Percentiles rank a stretch among this genome's conserved stretches.
Evolutionary conservation across 2,797 vertebrate genomes (phyloP).

Genomic region (Nyctibius grandis): DNA sequence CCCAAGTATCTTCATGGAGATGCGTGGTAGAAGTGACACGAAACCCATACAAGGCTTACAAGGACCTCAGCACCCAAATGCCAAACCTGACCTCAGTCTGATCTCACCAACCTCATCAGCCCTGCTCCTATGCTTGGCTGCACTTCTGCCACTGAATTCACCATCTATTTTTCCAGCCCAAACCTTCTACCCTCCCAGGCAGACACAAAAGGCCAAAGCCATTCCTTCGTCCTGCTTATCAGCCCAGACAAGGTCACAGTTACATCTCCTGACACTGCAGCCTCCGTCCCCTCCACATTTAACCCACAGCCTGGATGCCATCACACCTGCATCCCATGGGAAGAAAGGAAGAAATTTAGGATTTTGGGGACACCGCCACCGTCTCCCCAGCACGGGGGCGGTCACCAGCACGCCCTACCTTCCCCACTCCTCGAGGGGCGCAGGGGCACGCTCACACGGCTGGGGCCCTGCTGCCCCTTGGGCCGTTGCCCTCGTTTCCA

Average conservation of each 20-base stretch:
- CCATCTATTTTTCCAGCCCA: neutral
- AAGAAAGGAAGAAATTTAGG: no score
- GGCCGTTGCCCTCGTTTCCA: no score
- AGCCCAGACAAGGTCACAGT: neutral
- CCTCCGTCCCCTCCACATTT: no score
- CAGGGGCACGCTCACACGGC: no score
- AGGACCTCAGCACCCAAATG: neutral
- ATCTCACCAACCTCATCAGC: neutral
- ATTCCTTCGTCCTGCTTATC: neutral
- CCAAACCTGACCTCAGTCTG: neutral
- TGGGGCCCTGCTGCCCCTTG: no score
- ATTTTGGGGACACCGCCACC: no score
- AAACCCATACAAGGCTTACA: neutral
- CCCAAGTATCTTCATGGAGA: neutral
- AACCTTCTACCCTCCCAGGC: neutral
- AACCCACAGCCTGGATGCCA: no score
- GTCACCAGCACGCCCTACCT: no score
- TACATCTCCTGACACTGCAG: neutral
- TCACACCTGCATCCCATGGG: no score
- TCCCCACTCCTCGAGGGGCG: no score
- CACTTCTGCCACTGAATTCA: neutral
- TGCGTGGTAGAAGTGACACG: fast-evolving
- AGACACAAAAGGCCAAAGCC: neutral
- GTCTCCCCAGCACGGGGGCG: no score
- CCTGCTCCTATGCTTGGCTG: neutral